Evolutionary conservation across 2,797 vertebrate genomes (phyloP).

Genomic region (Anguilla obscura): DNA sequence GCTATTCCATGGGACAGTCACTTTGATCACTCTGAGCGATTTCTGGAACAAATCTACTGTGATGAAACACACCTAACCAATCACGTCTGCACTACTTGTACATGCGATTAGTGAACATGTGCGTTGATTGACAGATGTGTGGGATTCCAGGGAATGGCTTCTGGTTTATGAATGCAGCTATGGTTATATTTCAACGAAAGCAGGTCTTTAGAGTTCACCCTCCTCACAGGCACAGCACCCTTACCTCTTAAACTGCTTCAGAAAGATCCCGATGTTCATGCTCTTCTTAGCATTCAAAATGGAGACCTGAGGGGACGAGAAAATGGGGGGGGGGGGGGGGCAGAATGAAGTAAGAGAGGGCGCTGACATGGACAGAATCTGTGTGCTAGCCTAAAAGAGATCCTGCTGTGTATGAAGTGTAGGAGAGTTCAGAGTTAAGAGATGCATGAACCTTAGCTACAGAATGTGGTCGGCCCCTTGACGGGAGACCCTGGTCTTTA

Average conservation of each 20-base stretch:
- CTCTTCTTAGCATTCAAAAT: slow-evolving; percentile 80
- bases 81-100: background rate
- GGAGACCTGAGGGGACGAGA: slow-evolving; percentile 61
- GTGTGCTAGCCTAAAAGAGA: background rate
- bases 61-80: background rate
- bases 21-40: background rate
- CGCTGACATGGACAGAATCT: background rate
- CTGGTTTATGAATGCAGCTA: background rate
- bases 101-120: background rate
- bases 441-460: background rate
- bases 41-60: background rate
- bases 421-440: background rate
- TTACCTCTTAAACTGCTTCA: slow-evolving; percentile 83
- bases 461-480: background rate
- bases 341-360: slow-evolving; percentile 20
- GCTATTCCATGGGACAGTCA: too few species aligned
- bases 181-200: background rate
- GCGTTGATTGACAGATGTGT: background rate
- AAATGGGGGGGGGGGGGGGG: slow-evolving; percentile 2
- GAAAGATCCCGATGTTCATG: slow-evolving; percentile 81
- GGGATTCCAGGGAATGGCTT: background rate
- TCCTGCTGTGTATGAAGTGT: background rate
- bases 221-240: background rate
- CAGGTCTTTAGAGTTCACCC: background rate
- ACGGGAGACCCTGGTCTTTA: background rate